A percentile compares a stretch with the other conserved stretches of the same genome.
Evolutionary conservation across 2,888 invertebrate genomes (phyloP).

Genomic region (Gari tellinella): DNA sequence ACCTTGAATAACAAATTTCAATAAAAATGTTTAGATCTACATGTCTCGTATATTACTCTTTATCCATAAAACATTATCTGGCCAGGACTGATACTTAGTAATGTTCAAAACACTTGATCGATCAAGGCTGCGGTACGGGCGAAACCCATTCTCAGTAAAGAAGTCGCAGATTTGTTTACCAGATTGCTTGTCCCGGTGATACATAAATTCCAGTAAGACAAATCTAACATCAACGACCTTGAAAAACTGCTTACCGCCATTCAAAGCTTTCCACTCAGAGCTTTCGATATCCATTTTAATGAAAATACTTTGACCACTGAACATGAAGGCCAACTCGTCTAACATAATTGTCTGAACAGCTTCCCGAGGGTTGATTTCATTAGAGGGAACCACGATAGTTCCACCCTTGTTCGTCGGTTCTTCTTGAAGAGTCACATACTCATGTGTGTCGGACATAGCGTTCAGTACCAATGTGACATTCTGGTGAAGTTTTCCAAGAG

Average conservation of each 20-base stretch:
- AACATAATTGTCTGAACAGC: conserved; percentile 58
- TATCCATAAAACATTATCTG: too few species aligned
- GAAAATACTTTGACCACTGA: conserved; percentile 55
- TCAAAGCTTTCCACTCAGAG: conserved; percentile 64
- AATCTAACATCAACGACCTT: conserved; percentile 63
- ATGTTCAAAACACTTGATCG: too few species aligned
- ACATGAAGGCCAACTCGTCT: conserved; percentile 63
- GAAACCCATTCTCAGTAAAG: too few species aligned
- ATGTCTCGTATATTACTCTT: too few species aligned
- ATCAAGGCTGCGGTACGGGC: too few species aligned
- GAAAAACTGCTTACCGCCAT: conserved; percentile 65
- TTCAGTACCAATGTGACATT: conserved; percentile 67
- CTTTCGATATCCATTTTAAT: conserved; percentile 77
- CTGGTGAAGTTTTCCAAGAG: conserved; percentile 37
- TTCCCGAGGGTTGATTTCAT: background rate
- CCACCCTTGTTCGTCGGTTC: conserved; percentile 67
- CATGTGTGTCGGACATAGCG: conserved; percentile 63
- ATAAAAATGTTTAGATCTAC: too few species aligned
- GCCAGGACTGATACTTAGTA: too few species aligned
- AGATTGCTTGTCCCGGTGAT: too few species aligned
- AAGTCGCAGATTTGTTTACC: too few species aligned
- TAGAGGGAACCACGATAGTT: conserved; percentile 47
- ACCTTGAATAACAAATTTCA: too few species aligned
- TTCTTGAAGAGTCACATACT: conserved; percentile 54
- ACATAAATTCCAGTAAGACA: too few species aligned